Evolutionary conservation across 2,797 vertebrate genomes (phyloP).

Genomic region (Perdix hodgsoniae): DNA sequence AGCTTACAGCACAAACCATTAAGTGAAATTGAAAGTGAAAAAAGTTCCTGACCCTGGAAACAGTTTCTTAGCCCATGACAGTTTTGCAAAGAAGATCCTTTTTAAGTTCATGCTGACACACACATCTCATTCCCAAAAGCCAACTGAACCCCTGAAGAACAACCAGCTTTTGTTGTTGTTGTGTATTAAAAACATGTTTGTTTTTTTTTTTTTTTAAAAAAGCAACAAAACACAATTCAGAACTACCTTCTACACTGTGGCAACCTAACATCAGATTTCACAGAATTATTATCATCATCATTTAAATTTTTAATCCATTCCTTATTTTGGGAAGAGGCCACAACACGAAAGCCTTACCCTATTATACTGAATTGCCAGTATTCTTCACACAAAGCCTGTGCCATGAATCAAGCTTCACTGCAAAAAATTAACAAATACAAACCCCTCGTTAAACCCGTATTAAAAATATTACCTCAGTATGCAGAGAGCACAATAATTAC

Average conservation of each 20-base stretch:
- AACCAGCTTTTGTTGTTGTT: not conserved
- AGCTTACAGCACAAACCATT: not conserved
- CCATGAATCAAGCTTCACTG: not conserved
- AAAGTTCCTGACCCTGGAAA: not conserved
- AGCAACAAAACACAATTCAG: not conserved
- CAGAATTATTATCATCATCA: not conserved
- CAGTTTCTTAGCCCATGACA: not conserved
- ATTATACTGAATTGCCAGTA: not conserved
- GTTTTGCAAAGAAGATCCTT: not conserved
- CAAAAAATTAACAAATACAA: not conserved
- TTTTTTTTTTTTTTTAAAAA: not conserved
- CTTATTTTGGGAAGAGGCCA: not conserved
- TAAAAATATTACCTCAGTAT: not conserved
- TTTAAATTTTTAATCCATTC: not conserved
- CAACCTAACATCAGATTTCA: not conserved
- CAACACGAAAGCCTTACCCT: not conserved
- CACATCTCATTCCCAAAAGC: not conserved
- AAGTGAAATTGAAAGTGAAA: not conserved
- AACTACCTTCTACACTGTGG: not conserved
- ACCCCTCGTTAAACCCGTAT: not conserved
- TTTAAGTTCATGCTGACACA: not conserved
- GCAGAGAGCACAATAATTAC: not conserved
- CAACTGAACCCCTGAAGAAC: not conserved
- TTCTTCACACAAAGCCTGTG: not conserved
- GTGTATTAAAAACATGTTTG: not conserved